Conservation (phyloP, 2,113 vertebrate genomes). For the Strigops habroptila region DNA sequence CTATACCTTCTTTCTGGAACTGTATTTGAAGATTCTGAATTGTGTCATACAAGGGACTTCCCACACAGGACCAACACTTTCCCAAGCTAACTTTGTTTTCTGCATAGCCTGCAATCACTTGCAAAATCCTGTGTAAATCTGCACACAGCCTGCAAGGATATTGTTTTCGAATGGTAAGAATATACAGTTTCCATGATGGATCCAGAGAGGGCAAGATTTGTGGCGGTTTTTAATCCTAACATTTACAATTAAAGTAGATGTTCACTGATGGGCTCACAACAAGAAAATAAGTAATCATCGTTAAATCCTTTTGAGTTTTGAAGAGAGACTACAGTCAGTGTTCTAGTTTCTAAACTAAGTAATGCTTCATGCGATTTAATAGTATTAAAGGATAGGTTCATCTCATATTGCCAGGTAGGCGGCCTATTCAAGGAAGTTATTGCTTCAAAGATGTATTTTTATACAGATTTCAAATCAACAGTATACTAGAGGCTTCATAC, state of each 20-base stretch:
- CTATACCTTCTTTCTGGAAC: neutral
- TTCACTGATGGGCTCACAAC: neutral
- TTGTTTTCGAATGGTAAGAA: neutral
- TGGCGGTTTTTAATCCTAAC: neutral
- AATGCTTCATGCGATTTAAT: neutral
- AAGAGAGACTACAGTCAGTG: neutral
- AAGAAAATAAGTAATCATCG: neutral
- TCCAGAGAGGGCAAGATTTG: neutral
- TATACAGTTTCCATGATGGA: neutral
- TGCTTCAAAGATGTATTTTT: neutral
- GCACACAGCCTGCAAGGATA: accelerated
- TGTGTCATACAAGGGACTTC: neutral
- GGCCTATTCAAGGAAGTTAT: neutral
- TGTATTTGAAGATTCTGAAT: neutral
- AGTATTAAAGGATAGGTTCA: neutral
- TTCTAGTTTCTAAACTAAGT: neutral
- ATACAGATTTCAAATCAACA: neutral
- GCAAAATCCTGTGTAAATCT: neutral
- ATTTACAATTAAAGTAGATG: neutral
- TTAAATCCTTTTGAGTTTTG: neutral
- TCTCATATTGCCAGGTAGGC: neutral
- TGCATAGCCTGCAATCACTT: neutral
- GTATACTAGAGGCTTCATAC: neutral
- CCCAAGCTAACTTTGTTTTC: neutral
- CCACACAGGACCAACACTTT: neutral